Percentiles rank a stretch among this genome's conserved stretches.
phyloP scores from a whole-genome alignment of 2,888 invertebrate genomes.

The Prosapia bicincta region DNA sequence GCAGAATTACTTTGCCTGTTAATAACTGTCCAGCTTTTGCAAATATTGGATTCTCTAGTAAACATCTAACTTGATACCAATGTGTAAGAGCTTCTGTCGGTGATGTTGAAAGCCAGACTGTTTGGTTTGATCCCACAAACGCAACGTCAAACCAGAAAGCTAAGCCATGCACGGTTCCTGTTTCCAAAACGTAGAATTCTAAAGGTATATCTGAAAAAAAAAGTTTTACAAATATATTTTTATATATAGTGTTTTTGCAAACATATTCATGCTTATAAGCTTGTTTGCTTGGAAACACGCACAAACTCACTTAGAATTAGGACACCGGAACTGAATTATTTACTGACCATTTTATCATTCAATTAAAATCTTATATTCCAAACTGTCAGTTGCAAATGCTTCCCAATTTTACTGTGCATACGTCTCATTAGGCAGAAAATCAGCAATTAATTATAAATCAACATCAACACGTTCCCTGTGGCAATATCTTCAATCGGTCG shows the following conservation, averaged over 20 bases:
- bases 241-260: conserved; percentile 9
- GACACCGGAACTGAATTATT: no score
- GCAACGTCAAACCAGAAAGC: conserved; percentile 99
- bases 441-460: no score
- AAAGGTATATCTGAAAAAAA: conserved; percentile 74
- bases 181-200: conserved; percentile 86
- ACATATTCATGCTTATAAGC: no score
- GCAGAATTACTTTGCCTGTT: conserved; percentile 79
- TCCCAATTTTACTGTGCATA: no score
- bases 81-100: conserved; percentile 98
- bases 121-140: conserved; percentile 84
- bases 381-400: no score
- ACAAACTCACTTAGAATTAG: no score
- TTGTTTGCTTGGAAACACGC: no score
- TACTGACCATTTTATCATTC: no score
- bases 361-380: no score
- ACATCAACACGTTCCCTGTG: no score
- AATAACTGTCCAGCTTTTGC: conserved; percentile 91
- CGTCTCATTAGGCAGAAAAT: no score
- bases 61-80: conserved; percentile 98
- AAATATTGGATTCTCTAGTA: conserved; percentile 89
- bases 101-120: conserved; percentile 95
- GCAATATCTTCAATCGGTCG: no score
- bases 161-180: conserved; percentile 93
- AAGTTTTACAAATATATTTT: background rate